phyloP scores from a whole-genome alignment of 2,888 invertebrate genomes.

The Oscheius sp. region DNA sequence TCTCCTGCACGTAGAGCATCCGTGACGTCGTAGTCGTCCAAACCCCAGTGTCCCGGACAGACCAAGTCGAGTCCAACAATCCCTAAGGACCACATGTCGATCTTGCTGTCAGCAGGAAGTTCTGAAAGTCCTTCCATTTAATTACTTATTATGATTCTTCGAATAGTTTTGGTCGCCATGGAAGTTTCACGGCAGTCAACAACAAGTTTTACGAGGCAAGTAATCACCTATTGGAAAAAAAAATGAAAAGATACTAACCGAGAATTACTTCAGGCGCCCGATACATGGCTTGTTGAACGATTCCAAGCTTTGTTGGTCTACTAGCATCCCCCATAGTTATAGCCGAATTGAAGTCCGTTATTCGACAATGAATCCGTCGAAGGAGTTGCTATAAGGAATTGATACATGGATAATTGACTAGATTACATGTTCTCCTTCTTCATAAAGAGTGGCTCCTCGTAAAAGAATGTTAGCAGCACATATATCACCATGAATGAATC shows the following conservation, averaged over 20 bases:
- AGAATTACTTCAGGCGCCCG: background rate
- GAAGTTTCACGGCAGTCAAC: no score
- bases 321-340: background rate
- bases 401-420: background rate
- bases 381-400: background rate
- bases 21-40: conserved; percentile 3
- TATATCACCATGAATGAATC: background rate
- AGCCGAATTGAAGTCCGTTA: background rate
- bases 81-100: conserved; percentile 1
- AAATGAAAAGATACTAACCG: background rate
- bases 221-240: background rate
- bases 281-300: conserved; percentile 4
- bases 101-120: background rate
- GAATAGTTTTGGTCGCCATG: no score
- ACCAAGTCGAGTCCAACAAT: background rate
- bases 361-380: background rate
- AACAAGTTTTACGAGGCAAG: no score
- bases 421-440: background rate
- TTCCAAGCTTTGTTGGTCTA: background rate
- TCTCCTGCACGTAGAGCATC: background rate
- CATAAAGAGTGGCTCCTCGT: background rate
- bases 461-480: background rate
- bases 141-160: no score
- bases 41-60: conserved; percentile 3
- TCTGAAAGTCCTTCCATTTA: no score